Base-by-base conservation (phyloP, 2,888 invertebrate species). In the Parnassius glacialis region DNA sequence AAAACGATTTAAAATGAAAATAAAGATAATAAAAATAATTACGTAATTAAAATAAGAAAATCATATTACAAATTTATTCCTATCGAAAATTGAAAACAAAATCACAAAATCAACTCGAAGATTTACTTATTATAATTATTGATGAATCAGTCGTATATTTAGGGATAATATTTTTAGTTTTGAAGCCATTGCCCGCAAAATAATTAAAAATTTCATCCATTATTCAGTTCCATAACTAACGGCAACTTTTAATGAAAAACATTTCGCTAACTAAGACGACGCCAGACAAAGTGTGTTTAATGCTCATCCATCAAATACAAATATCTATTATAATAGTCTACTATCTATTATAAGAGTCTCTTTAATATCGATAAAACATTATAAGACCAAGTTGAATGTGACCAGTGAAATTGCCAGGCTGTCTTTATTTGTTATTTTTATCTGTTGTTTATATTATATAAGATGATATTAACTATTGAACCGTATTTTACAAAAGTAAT, bases 271-370 rank as follows among this genome's bases (percentile, higher is more conserved):
- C 52, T 43, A 44, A 57, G 59, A 45, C 20, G 58, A 25, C 44
- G 59, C 52, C 47, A 41, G 11, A 51, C 43, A 50, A 57, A 59
- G 45, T 58, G 59, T 53, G 16, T 43, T 59, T 48, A 43, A 48
- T 53, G 16, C 48, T 59, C 53, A 43, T 60, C 54, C 48, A 60
- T 60, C 59, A 60, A 54, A 60, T 48, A n/a, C n/a, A n/a, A n/a
- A 50, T 60, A 43, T 42, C 13, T 42, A 41, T 42, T 54, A 42
- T 54, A 20, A 45, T n/a, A 44, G 58, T 12, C 48, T 11, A n/a
- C 54, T 60, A 43, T 42, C 13, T 42, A 41, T 42, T 54, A 42
- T 54, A 20, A 45, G 25, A 44, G 58, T 12, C 48, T 11, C 20
- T 12, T 5, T 12, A 12, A 45, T 56, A 34, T 45, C 10, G 45